A percentile compares a stretch with the other conserved stretches of the same genome.
Evolutionary conservation across 2,113 vertebrate species (phyloP).

Genomic region (Craseonycteris thonglongyai): DNA sequence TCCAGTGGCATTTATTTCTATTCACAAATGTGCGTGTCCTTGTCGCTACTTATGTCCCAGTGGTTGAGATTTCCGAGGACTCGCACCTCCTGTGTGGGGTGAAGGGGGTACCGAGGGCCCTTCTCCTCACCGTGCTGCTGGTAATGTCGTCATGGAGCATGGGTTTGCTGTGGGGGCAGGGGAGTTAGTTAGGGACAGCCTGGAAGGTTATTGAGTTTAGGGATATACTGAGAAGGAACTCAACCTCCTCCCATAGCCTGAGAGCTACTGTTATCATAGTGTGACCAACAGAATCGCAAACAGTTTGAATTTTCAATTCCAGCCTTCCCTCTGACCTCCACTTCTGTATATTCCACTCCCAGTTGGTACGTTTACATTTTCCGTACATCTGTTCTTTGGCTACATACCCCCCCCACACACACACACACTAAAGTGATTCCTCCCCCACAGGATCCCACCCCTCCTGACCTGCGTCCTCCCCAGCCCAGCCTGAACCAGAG

Average conservation of each 20-base stretch:
- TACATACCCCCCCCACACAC: too few relatives aligned
- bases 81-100: neutral
- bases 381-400: neutral
- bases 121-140: neutral
- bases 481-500: rapidly evolving
- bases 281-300: too few relatives aligned
- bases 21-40: neutral
- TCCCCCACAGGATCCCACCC: neutral
- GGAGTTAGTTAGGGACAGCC: neutral
- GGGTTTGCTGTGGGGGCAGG: neutral
- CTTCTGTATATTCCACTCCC: neutral
- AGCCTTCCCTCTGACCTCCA: neutral
- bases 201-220: too few relatives aligned
- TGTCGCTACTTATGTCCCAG: neutral
- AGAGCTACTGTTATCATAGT: neutral
- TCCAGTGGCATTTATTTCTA: neutral
- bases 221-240: neutral
- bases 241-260: neutral
- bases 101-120: too few relatives aligned
- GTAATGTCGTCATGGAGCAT: rapidly evolving
- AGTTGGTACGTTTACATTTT: too few relatives aligned
- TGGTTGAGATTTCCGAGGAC: neutral
- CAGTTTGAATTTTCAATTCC: too few relatives aligned
- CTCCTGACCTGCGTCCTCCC: neutral
- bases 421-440: neutral